These are phyloP conservation scores for Aplocera efformata DNA, from an alignment of 2,888 invertebrate genomes.

Conservation along the genomic window DNA sequence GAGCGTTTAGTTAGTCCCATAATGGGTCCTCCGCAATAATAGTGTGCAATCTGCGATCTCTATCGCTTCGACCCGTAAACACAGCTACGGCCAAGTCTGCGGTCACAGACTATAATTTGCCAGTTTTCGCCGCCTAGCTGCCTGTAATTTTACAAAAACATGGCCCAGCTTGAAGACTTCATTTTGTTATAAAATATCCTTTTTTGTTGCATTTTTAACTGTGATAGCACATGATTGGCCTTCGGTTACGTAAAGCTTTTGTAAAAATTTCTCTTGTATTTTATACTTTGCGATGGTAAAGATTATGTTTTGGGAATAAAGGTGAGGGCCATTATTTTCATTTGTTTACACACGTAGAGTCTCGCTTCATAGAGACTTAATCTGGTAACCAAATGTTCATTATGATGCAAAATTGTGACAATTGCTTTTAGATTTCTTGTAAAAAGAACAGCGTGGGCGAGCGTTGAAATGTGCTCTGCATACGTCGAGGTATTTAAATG, in stretches of 20 bases:
- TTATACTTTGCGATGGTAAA: constrained; percentile 47
- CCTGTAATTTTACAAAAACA: constrained; percentile 68
- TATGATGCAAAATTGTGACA: constrained; percentile 64
- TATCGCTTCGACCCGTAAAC: constrained; percentile 45
- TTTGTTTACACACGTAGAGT: constrained; percentile 63
- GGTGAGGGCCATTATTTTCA: constrained; percentile 48
- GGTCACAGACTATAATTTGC: constrained; percentile 71
- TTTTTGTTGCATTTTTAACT: constrained; percentile 36
- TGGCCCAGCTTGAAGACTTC: constrained; percentile 59
- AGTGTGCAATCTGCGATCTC: constrained; percentile 56
- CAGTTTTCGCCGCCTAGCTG: constrained; percentile 72
- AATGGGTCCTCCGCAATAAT: constrained; percentile 58
- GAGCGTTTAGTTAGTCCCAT: constrained; percentile 46
- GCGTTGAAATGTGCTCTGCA: constrained; percentile 73
- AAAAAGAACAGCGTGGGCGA: constrained; percentile 62
- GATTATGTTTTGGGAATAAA: constrained; percentile 44
- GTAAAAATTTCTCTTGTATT: constrained; percentile 18
- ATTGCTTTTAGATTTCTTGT: constrained; percentile 50
- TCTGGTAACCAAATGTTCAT: constrained; percentile 79
- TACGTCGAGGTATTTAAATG: constrained; percentile 73
- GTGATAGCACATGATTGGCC: constrained; percentile 42
- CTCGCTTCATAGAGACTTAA: constrained; percentile 65
- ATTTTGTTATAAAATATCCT: constrained; percentile 53
- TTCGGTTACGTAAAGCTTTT: constrained; percentile 45
- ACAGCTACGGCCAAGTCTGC: constrained; percentile 54